Evolutionary conservation across 2,888 invertebrate species (phyloP).

Genomic region (Helobdella robusta): DNA sequence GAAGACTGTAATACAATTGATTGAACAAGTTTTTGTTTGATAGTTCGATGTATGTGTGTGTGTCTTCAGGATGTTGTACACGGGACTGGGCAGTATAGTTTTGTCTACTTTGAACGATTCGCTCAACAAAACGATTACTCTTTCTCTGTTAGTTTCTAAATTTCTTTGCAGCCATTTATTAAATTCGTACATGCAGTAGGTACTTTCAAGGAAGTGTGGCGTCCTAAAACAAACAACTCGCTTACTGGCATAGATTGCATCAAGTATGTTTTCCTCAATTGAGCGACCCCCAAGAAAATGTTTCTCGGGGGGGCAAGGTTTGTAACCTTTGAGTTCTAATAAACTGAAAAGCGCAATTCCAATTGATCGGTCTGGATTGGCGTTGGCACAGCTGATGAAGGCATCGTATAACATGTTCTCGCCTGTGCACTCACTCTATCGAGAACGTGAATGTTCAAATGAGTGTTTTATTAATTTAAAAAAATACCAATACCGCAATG

Average conservation of each 20-base stretch:
- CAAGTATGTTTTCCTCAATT: conserved; percentile 35
- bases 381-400: conserved; percentile 37
- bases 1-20: conserved; percentile 8
- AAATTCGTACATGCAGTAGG: conserved; percentile 38
- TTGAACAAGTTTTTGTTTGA: not conserved
- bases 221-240: conserved; percentile 36
- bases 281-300: conserved; percentile 36
- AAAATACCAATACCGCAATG: not conserved
- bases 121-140: conserved; percentile 22
- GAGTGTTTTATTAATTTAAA: not conserved
- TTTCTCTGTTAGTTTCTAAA: conserved; percentile 1
- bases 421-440: conserved; percentile 28
- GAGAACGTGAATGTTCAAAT: conserved; percentile 27
- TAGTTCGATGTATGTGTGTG: conserved; percentile 7
- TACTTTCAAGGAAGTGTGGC: conserved; percentile 33
- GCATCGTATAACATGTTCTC: conserved; percentile 35
- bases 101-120: not conserved
- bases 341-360: conserved; percentile 22
- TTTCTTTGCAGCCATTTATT: conserved; percentile 32
- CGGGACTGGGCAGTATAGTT: not conserved
- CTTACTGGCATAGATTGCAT: conserved; percentile 35
- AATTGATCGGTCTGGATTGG: conserved; percentile 31
- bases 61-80: not conserved
- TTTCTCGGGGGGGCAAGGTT: conserved; percentile 34
- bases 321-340: conserved; percentile 32